phyloP scores from a whole-genome alignment of 1,140 invertebrate species.

The Idris sp. region DNA sequence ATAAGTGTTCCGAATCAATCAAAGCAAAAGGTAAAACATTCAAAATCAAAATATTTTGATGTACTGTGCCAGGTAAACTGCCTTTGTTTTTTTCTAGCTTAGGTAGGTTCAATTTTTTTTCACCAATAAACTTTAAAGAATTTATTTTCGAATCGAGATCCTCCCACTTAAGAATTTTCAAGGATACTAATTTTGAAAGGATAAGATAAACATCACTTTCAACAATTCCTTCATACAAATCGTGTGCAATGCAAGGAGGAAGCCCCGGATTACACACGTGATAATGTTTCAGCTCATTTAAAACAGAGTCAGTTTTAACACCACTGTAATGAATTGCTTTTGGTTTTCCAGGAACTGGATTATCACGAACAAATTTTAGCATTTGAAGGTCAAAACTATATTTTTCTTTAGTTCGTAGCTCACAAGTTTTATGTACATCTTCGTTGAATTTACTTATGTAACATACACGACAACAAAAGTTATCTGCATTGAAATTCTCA shows the following conservation, averaged over 20 bases:
- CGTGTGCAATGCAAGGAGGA: conserved; percentile 7
- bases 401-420: conserved; percentile 15
- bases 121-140: too few relatives aligned
- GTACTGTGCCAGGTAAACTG: conserved; percentile 13
- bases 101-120: conserved; percentile 14
- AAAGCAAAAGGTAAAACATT: conserved; percentile 37
- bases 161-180: conserved; percentile 5
- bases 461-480: conserved; percentile 58
- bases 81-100: conserved; percentile 3
- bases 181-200: conserved; percentile 35
- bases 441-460: conserved; percentile 19
- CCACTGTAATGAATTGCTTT: conserved; percentile 12
- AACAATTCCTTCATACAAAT: conserved; percentile 29
- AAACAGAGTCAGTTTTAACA: conserved; percentile 6
- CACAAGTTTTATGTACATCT: conserved; percentile 6
- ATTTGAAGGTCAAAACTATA: conserved; percentile 13
- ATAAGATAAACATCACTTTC: conserved; percentile 17
- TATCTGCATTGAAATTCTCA: conserved; percentile 50
- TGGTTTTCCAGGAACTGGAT: too few relatives aligned
- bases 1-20: neutral
- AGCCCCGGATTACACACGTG: conserved; percentile 20
- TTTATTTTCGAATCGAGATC: neutral
- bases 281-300: conserved; percentile 30
- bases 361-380: too few relatives aligned
- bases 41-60: conserved; percentile 21